A percentile compares a stretch with the other conserved stretches of the same genome.
These are phyloP conservation scores for Drosophila neoperkinsi DNA, from an alignment of 2,888 invertebrate genomes.

Conservation along the genomic window DNA sequence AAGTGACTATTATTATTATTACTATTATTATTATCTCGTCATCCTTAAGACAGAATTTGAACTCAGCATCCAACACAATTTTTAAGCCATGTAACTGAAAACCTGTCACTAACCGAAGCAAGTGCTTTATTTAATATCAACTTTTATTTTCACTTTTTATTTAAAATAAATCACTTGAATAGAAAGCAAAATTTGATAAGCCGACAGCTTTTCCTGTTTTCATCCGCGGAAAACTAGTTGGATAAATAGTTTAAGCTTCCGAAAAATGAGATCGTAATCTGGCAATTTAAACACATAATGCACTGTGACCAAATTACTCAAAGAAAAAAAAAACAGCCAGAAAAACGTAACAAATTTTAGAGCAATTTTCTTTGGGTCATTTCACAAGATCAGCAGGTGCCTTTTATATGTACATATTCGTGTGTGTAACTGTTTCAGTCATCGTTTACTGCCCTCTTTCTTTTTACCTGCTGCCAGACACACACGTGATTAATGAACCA, in stretches of 20 bases:
- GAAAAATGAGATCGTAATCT: slow-evolving; percentile 22
- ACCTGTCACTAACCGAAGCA: neutral
- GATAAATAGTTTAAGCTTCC: slow-evolving; percentile 11
- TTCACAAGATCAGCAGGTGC: slow-evolving; percentile 60
- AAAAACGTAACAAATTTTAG: neutral
- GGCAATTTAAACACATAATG: slow-evolving; percentile 9
- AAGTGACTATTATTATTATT: neutral
- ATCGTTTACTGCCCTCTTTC: slow-evolving; percentile 23
- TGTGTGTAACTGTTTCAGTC: slow-evolving; percentile 15
- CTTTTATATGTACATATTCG: neutral
- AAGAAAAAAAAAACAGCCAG: neutral
- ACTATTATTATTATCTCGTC: neutral
- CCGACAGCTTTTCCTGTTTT: slow-evolving; percentile 10
- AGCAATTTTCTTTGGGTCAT: slow-evolving; percentile 32
- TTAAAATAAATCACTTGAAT: neutral
- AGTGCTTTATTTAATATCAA: neutral
- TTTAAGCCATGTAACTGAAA: neutral
- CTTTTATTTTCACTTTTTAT: neutral
- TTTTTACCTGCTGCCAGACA: slow-evolving; percentile 30
- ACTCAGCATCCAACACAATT: neutral
- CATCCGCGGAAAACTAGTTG: slow-evolving; percentile 18
- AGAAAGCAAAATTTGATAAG: neutral
- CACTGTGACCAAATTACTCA: slow-evolving; percentile 11
- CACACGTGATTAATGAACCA: slow-evolving; percentile 64
- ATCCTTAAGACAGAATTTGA: neutral